phyloP scores from a whole-genome alignment of 2,797 vertebrate genomes.

The Glossophaga mutica region DNA sequence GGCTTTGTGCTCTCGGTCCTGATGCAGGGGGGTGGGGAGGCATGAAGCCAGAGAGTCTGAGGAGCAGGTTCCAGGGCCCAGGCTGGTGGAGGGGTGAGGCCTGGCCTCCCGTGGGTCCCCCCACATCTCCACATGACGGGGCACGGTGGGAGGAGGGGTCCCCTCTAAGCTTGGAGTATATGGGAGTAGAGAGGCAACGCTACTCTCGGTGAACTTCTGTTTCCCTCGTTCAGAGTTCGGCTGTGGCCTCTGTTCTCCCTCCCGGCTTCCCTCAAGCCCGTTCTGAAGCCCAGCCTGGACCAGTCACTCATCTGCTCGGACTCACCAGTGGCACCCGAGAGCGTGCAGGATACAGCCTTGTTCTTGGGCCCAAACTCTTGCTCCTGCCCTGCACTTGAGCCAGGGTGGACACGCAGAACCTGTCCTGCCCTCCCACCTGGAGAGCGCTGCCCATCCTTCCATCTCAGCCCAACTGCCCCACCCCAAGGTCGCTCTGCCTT shows the following conservation, averaged over 20 bases:
- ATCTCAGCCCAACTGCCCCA: not conserved
- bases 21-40: not conserved
- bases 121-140: not conserved
- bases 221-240: not conserved
- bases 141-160: not conserved
- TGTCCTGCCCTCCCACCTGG: not conserved
- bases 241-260: not conserved
- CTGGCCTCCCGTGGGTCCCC: not conserved
- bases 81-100: not conserved
- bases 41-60: slow-evolving; percentile 1
- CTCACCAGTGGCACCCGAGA: not conserved
- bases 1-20: slow-evolving; percentile 55
- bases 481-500: not conserved
- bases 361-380: not conserved
- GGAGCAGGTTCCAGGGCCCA: not conserved
- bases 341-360: not conserved
- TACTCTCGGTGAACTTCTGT: not conserved
- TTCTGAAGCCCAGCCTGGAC: not conserved
- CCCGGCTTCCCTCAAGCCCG: not conserved
- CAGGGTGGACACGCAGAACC: not conserved
- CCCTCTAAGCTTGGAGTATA: not conserved
- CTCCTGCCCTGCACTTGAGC: not conserved
- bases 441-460: not conserved
- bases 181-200: not conserved
- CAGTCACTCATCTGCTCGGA: not conserved